Evolutionary conservation across 2,797 vertebrate species (phyloP).

Genomic region (Pangasius djambal): DNA sequence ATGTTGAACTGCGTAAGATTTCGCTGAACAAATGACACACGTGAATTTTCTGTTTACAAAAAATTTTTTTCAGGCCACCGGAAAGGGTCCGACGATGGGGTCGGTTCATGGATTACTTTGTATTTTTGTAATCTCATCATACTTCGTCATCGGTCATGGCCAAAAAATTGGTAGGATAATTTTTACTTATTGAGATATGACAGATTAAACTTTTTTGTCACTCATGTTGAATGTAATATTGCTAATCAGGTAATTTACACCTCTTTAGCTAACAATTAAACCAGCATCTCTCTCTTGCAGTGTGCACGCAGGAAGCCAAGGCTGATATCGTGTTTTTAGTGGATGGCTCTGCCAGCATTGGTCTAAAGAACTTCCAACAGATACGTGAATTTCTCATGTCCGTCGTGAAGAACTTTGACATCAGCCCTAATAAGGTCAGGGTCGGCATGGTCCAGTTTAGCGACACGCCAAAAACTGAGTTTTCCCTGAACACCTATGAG

Average conservation of each 20-base stretch:
- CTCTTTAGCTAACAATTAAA: neutral
- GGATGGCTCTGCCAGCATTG: conserved; percentile 78
- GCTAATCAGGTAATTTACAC: neutral
- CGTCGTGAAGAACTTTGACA: conserved; percentile 74
- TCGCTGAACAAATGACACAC: neutral
- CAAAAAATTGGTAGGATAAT: conserved; percentile 67
- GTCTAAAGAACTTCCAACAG: conserved; percentile 68
- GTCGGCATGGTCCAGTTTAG: conserved; percentile 82
- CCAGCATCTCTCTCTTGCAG: conserved; percentile 59
- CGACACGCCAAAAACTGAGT: conserved; percentile 68
- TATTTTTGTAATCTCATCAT: conserved; percentile 59
- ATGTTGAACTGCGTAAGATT: neutral
- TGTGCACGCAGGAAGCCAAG: conserved; percentile 76
- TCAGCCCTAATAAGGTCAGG: conserved; percentile 71
- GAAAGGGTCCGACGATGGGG: conserved; percentile 63
- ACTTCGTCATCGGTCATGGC: conserved; percentile 61
- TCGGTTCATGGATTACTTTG: conserved; percentile 60
- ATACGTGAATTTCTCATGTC: conserved; percentile 74
- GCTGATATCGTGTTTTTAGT: conserved; percentile 84
- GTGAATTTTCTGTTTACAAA: neutral
- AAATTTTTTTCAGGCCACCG: conserved; percentile 20
- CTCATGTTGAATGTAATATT: neutral
- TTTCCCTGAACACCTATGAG: conserved; percentile 80
- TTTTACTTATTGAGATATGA: neutral
- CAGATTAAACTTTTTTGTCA: neutral